Base-by-base conservation (phyloP, 1,140 invertebrate genomes). In the Drosophila mojavensis region DNA sequence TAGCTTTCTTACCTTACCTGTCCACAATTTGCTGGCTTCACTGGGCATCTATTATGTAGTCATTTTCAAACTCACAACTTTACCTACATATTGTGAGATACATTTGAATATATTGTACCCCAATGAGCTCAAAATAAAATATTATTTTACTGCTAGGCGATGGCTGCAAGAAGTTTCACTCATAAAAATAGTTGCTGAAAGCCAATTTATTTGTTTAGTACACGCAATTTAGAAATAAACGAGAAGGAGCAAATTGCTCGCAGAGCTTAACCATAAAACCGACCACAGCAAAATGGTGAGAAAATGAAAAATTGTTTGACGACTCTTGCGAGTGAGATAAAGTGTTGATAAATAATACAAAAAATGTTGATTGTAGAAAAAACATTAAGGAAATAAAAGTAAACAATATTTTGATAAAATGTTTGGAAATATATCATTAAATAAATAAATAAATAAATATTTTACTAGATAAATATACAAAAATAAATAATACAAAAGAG, bases 71-170 rank as follows among this genome's bases (percentile, higher is more conserved):
- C 7, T 7, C 2, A 13, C 3, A 39, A 13, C 10, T 39, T 11
- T 39, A 10, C 11, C 36, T 39, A 39, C 36, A 7, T 10, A 36
- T 36, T 15, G 13, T n/a, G 43, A n/a, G 33, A 9, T 69, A 48
- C 10, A 39, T 39, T 60, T 65, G 24, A 59, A 72, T 45, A 58
- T 64, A 81, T 70, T 78, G 61, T 64, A 74, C 74, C 75, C 66
- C 61, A 72, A 59, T 54, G 71, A 64, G 47, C 33, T 0, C 10
- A 61, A 48, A 79, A 72, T 83, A 79, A 83, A 82, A 71, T 72
- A 78, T 82, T 78, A 56, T 63, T 70, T 64, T 39, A 28, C 24
- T 55, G 43, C 60, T 36, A 39, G 51, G 55, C 59, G n/a, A 4
- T 36, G 45, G 36, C 36, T 53, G 66, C 47, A 58, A 68, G 54